Percentiles rank a stretch among this genome's conserved stretches.
Evolutionary conservation across 2,888 invertebrate species (phyloP).

Genomic region (Ectropis crepuscularia): DNA sequence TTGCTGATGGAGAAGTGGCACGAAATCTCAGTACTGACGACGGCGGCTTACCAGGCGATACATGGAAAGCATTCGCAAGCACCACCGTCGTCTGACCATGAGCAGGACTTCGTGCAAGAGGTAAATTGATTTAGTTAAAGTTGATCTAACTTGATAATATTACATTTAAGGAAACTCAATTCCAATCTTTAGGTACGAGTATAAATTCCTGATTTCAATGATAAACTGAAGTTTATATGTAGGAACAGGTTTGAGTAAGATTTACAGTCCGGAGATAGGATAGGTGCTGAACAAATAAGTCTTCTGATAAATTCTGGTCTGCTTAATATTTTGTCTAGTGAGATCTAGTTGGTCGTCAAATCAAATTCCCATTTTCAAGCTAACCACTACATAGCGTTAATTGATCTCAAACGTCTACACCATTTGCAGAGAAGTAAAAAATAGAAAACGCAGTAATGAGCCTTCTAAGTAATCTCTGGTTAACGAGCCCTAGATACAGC

Average conservation of each 20-base stretch:
- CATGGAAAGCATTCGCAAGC: slow-evolving; percentile 87
- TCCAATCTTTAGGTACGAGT: not conserved
- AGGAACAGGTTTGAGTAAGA: no score
- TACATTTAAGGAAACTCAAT: not conserved
- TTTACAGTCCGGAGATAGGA: no score
- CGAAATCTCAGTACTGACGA: slow-evolving; percentile 96
- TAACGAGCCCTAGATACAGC: slow-evolving; percentile 59
- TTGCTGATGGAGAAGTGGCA: slow-evolving; percentile 99
- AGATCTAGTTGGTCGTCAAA: no score
- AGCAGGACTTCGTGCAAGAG: slow-evolving; percentile 94
- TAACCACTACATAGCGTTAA: no score
- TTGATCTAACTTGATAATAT: not conserved
- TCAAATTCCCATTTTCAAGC: no score
- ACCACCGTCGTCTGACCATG: slow-evolving; percentile 80
- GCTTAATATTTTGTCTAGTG: no score
- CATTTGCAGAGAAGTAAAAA: slow-evolving; percentile 4
- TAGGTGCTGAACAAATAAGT: no score
- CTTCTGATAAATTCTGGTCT: no score
- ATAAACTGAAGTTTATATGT: no score
- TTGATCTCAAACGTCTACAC: no score
- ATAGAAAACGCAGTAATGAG: slow-evolving; percentile 37
- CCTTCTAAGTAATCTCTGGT: slow-evolving; percentile 32
- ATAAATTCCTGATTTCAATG: no score
- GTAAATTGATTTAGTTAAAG: slow-evolving; percentile 73
- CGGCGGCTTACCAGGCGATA: slow-evolving; percentile 97